A percentile compares a stretch with the other conserved stretches of the same genome.
Conservation (phyloP, 2,797 vertebrate species). For the Sus cebifrons region DNA sequence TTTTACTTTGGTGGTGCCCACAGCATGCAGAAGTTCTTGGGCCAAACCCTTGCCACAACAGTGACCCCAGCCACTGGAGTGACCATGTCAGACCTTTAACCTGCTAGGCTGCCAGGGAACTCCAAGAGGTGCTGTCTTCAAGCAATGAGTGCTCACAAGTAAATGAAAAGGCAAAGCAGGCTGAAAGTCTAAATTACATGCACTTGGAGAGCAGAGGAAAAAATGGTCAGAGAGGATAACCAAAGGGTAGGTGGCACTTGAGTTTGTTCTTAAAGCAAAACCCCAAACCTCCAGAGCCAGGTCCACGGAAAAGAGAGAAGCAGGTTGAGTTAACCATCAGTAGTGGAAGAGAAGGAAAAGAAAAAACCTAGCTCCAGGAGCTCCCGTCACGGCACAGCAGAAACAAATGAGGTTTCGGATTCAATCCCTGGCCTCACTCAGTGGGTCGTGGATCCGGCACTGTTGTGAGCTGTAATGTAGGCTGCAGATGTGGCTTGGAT, state of each 20-base stretch:
- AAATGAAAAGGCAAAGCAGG: background rate
- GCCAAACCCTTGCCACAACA: too few relatives aligned
- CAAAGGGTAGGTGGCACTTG: background rate
- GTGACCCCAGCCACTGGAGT: background rate
- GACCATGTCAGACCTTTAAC: too few relatives aligned
- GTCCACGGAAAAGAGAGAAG: background rate
- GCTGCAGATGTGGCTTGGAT: too few relatives aligned
- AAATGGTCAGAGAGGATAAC: background rate
- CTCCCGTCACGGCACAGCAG: too few relatives aligned
- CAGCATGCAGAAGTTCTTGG: too few relatives aligned
- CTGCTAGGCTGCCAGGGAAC: too few relatives aligned
- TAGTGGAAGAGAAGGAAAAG: background rate
- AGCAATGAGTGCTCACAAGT: background rate
- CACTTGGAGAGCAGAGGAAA: background rate
- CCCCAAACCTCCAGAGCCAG: background rate
- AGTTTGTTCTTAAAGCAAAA: background rate
- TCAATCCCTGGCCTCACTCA: too few relatives aligned
- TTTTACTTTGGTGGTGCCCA: too few relatives aligned
- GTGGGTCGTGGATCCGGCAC: too few relatives aligned
- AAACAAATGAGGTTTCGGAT: too few relatives aligned
- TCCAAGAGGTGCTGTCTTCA: background rate
- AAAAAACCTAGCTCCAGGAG: background rate
- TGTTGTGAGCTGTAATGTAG: too few relatives aligned
- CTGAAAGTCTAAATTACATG: background rate
- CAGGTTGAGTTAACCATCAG: too few relatives aligned